phyloP scores from a whole-genome alignment of 2,797 vertebrate species.

The Coregonus suidteri region DNA sequence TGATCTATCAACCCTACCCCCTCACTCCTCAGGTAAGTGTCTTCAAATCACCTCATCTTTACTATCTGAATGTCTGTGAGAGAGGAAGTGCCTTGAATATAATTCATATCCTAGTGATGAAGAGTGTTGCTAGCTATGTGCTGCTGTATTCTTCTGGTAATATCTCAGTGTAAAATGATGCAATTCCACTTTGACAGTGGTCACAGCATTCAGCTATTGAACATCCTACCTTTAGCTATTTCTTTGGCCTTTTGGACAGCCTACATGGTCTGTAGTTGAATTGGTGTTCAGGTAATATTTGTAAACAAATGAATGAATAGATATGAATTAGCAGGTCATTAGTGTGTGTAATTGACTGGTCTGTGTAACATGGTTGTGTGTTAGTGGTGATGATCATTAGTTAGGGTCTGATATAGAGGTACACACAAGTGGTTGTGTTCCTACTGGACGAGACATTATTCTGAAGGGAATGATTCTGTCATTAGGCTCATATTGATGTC shows the following conservation, averaged over 20 bases:
- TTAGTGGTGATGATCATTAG: neutral
- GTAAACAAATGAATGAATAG: neutral
- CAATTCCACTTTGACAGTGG: neutral
- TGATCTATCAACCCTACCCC: neutral
- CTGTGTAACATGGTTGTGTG: neutral
- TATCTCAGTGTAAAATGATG: neutral
- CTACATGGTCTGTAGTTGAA: neutral
- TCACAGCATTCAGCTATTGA: neutral
- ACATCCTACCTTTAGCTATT: neutral
- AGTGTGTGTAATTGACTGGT: neutral
- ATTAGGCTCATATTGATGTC: conserved; percentile 21
- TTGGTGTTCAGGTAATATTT: neutral
- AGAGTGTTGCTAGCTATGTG: neutral
- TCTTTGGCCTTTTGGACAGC: neutral
- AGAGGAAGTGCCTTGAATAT: neutral
- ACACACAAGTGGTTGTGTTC: neutral
- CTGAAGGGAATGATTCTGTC: conserved; percentile 3
- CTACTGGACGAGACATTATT: neutral
- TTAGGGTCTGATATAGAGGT: neutral
- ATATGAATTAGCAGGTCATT: neutral
- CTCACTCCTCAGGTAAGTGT: conserved; percentile 1
- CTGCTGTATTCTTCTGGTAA: neutral
- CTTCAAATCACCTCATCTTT: neutral
- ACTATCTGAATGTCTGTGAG: neutral
- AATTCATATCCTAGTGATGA: neutral